These are phyloP conservation scores for Pecten maximus DNA, from an alignment of 2,888 invertebrate species.

Conservation along the genomic window DNA sequence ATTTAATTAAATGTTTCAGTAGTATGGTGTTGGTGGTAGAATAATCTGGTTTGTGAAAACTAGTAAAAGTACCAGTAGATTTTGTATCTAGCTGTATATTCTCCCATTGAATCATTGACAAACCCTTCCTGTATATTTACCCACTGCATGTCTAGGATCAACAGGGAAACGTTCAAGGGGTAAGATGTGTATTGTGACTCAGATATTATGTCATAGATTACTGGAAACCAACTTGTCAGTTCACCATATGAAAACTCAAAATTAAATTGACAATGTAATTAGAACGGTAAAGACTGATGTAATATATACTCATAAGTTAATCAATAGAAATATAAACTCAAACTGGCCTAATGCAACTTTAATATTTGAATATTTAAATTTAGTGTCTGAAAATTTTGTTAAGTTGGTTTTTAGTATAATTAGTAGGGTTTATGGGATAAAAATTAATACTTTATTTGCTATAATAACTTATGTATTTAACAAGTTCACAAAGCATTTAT, in stretches of 20 bases:
- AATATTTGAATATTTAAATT: too few species aligned
- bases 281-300: too few species aligned
- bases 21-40: background rate
- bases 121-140: background rate
- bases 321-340: too few species aligned
- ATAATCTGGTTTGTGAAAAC: background rate
- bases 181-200: conserved; percentile 3
- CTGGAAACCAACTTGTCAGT: background rate
- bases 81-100: background rate
- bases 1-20: background rate
- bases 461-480: background rate
- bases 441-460: background rate
- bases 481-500: conserved; percentile 16
- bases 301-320: too few species aligned
- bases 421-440: background rate
- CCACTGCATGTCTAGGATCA: background rate
- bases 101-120: background rate
- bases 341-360: too few species aligned
- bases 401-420: background rate
- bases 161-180: background rate
- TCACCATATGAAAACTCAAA: too few species aligned
- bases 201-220: background rate
- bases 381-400: background rate
- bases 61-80: background rate
- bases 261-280: too few species aligned